Conservation (phyloP, 2,113 vertebrate genomes). For the Saguinus midas region DNA sequence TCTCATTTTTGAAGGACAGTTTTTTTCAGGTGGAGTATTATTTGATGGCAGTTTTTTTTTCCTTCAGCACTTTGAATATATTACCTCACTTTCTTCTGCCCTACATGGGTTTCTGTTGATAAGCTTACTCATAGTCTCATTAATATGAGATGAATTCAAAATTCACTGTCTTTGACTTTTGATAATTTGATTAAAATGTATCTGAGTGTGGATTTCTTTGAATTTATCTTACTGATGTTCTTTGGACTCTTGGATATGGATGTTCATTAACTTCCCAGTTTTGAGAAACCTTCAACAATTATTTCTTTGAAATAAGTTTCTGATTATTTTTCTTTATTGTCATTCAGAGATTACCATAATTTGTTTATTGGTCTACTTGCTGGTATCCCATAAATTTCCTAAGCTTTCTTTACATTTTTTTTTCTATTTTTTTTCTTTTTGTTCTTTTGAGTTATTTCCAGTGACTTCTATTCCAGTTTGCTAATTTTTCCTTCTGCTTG, state of each 20-base stretch:
- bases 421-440: neutral
- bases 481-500: neutral
- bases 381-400: neutral
- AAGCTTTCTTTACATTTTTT: neutral
- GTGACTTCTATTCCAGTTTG: neutral
- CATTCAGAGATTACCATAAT: neutral
- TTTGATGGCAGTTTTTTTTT: neutral
- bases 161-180: neutral
- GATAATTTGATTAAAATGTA: neutral
- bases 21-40: neutral
- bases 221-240: neutral
- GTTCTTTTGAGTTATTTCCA: neutral
- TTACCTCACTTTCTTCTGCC: neutral
- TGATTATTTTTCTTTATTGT: neutral
- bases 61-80: neutral
- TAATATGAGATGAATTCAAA: neutral
- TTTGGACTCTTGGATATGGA: neutral
- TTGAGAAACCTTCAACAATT: neutral
- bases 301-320: neutral
- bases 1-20: neutral
- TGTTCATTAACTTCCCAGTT: neutral
- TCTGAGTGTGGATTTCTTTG: neutral
- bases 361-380: neutral
- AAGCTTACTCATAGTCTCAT: neutral
- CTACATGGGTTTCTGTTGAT: neutral